Percentiles rank a stretch among this genome's conserved stretches.
Conservation (phyloP, 2,113 vertebrate species). For the Limanda limanda region DNA sequence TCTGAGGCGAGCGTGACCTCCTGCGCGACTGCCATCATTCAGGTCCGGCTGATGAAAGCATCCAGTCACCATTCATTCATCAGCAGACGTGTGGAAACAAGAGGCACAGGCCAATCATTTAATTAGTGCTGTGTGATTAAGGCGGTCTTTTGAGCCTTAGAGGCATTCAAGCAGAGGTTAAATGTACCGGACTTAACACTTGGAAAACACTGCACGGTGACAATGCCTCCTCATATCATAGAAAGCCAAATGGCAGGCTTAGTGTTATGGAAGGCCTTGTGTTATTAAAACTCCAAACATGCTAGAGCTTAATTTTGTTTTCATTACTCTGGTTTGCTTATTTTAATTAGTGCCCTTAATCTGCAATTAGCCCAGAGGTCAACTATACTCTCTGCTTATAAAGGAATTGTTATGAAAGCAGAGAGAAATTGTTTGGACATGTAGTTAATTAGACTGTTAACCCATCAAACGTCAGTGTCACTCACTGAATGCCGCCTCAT, state of each 20-base stretch:
- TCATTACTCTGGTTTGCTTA: constrained; percentile 76
- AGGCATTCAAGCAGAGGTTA: constrained; percentile 37
- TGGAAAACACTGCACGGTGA: constrained; percentile 21
- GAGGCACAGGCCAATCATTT: constrained; percentile 45
- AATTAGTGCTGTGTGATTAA: constrained; percentile 53
- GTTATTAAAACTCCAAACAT: constrained; percentile 71
- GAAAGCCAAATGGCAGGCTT: constrained; percentile 62
- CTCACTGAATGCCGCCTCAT: constrained; percentile 54
- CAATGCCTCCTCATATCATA: constrained; percentile 53
- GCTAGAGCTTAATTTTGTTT: constrained; percentile 75
- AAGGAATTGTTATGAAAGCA: constrained; percentile 75
- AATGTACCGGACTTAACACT: constrained; percentile 27
- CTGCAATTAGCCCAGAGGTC: constrained; percentile 84
- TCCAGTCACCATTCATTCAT: constrained; percentile 50
- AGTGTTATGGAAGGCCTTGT: constrained; percentile 30
- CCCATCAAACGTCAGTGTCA: constrained; percentile 77
- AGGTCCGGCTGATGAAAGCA: constrained; percentile 56
- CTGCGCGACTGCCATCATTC: constrained; percentile 60
- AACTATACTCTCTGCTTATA: constrained; percentile 66
- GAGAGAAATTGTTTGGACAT: constrained; percentile 71
- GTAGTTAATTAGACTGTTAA: constrained; percentile 82
- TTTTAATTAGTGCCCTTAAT: constrained; percentile 85
- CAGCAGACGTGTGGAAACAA: constrained; percentile 36
- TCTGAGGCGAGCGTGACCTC: constrained; percentile 57
- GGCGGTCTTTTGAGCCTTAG: constrained; percentile 21